Conservation (phyloP, 1,140 invertebrate species). For the Vanessa atalanta region DNA sequence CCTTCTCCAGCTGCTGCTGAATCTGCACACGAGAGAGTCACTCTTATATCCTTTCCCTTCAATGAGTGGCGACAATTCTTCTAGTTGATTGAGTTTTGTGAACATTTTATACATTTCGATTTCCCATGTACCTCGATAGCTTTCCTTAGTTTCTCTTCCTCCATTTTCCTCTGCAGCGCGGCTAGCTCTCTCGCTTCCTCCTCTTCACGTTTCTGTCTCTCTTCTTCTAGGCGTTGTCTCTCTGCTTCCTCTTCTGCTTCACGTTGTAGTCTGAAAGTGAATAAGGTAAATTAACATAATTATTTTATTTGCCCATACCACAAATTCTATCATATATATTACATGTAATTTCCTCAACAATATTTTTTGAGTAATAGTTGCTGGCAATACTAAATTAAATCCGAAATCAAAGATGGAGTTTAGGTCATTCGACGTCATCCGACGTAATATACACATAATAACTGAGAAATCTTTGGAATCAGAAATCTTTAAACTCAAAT, state of each 20-base stretch:
- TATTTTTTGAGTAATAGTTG: no score
- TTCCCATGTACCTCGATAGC: slow-evolving; percentile 83
- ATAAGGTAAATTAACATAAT: not conserved
- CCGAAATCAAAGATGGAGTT: no score
- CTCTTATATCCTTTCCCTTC: not conserved
- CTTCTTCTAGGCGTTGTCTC: slow-evolving; percentile 88
- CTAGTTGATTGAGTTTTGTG: not conserved
- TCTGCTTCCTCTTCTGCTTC: slow-evolving; percentile 89
- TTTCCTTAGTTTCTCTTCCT: slow-evolving; percentile 87
- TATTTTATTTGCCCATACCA: not conserved
- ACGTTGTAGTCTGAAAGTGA: slow-evolving; percentile 81
- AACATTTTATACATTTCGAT: not conserved
- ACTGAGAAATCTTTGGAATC: no score
- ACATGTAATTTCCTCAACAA: no score
- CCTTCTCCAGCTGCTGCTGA: slow-evolving; percentile 86
- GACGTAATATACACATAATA: no score
- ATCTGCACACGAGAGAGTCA: slow-evolving; percentile 56
- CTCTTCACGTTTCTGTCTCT: slow-evolving; percentile 88
- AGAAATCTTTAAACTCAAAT: no score
- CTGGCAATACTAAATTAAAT: no score
- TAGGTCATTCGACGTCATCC: no score
- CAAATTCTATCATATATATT: not conserved
- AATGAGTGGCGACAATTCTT: not conserved
- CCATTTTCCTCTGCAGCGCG: slow-evolving; percentile 85
- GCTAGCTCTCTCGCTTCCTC: slow-evolving; percentile 87